phyloP scores from a whole-genome alignment of 1,140 invertebrate species.

The Oscheius sp. region DNA sequence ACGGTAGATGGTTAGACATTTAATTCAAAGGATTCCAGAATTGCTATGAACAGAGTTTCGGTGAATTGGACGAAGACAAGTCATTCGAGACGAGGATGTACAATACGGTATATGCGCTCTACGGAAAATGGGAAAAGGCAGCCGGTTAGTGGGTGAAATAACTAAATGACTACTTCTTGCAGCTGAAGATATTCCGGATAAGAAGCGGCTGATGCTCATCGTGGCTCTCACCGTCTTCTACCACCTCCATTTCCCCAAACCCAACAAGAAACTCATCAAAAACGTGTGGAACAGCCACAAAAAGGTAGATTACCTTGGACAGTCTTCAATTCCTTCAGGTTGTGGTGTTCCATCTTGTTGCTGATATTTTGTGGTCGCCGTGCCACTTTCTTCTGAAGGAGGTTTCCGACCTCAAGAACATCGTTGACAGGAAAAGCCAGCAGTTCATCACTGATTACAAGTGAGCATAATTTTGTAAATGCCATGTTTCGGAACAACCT shows the following conservation, averaged over 20 bases:
- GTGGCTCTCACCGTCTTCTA: slow-evolving; percentile 12
- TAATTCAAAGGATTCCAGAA: slow-evolving; percentile 31
- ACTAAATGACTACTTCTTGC: slow-evolving; percentile 1
- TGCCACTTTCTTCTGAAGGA: slow-evolving; percentile 72
- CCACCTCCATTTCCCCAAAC: slow-evolving; percentile 5
- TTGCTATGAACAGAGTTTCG: slow-evolving; percentile 40
- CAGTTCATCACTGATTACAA: slow-evolving; percentile 62
- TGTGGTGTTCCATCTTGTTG: slow-evolving; percentile 73
- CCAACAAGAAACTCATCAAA: slow-evolving; percentile 38
- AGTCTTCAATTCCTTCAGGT: slow-evolving; percentile 60
- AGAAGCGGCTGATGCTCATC: background rate
- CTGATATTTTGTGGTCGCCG: slow-evolving; percentile 77
- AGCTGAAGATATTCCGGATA: slow-evolving; percentile 10
- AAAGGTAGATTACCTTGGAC: background rate
- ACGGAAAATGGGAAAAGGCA: slow-evolving; percentile 31
- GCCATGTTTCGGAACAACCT: no score
- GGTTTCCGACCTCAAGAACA: slow-evolving; percentile 67
- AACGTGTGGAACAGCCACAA: slow-evolving; percentile 32
- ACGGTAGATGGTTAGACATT: slow-evolving; percentile 38
- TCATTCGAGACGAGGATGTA: slow-evolving; percentile 27
- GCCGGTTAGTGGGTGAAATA: slow-evolving; percentile 2
- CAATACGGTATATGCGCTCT: background rate
- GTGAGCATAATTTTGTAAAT: background rate
- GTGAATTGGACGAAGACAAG: slow-evolving; percentile 38
- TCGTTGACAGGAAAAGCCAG: slow-evolving; percentile 69